Percentiles rank a stretch among this genome's conserved stretches.
Evolutionary conservation across 2,797 vertebrate genomes (phyloP).

Genomic region (Notolepis coatsorum): DNA sequence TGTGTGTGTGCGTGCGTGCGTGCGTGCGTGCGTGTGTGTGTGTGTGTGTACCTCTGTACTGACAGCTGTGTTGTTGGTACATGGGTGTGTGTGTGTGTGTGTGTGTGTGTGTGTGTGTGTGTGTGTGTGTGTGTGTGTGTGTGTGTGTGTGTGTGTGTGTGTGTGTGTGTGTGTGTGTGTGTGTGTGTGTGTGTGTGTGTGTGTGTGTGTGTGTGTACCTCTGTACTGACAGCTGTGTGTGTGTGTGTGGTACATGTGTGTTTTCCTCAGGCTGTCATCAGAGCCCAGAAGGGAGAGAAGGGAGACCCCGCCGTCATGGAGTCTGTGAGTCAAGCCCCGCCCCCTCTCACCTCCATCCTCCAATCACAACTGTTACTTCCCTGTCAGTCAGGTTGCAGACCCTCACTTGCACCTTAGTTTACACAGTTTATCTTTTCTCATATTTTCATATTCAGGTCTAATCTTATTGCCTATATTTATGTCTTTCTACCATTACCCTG

Average conservation of each 20-base stretch:
- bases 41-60: no score
- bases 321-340: constrained; percentile 90
- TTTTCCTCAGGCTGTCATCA: constrained; percentile 86
- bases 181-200: constrained; percentile 1
- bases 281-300: constrained; percentile 91
- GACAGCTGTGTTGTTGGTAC: no score
- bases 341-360: background rate
- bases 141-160: constrained; percentile 9
- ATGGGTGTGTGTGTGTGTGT: background rate
- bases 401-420: no score
- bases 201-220: constrained; percentile 8
- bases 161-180: background rate
- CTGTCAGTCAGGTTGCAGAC: no score
- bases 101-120: background rate
- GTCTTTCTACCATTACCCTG: no score
- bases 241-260: constrained; percentile 89
- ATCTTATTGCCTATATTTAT: no score
- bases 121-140: background rate
- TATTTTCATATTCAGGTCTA: no score
- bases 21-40: background rate
- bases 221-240: constrained; percentile 75
- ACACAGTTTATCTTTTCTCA: no score
- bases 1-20: constrained; percentile 5
- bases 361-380: no score
- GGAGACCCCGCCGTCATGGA: constrained; percentile 91